A percentile compares a stretch with the other conserved stretches of the same genome.
Evolutionary conservation across 2,113 vertebrate species (phyloP).

Genomic region (Aphyosemion australe): DNA sequence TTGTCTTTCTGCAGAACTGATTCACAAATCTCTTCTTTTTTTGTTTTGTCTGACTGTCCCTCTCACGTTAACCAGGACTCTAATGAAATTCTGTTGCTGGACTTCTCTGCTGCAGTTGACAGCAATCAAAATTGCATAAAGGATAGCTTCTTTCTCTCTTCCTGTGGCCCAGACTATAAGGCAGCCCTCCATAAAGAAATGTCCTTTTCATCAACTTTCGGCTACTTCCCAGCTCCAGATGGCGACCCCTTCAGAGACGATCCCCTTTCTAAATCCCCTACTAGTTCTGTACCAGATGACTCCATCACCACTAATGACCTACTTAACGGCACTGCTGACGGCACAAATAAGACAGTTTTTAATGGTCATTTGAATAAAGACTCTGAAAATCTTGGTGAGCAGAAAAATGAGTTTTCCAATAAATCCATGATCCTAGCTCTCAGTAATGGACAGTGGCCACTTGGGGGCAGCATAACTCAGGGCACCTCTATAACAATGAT

Average conservation of each 20-base stretch:
- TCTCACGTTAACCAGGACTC: constrained; percentile 86
- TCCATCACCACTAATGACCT: constrained; percentile 72
- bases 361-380: constrained; percentile 79
- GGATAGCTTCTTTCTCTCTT: constrained; percentile 84
- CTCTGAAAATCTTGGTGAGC: constrained; percentile 79
- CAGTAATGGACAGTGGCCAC: constrained; percentile 80
- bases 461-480: constrained; percentile 69
- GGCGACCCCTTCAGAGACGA: constrained; percentile 92
- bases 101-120: constrained; percentile 93
- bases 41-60: constrained; percentile 67
- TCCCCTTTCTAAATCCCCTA: constrained; percentile 80
- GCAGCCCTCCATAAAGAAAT: constrained; percentile 82
- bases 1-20: constrained; percentile 48
- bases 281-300: constrained; percentile 69
- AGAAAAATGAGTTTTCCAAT: constrained; percentile 86
- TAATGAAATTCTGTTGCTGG: constrained; percentile 96
- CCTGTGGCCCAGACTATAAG: constrained; percentile 78
- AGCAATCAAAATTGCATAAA: constrained; percentile 90
- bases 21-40: constrained; percentile 42
- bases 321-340: constrained; percentile 64
- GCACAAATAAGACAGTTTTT: constrained; percentile 56
- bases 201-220: constrained; percentile 84
- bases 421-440: constrained; percentile 83
- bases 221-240: constrained; percentile 90
- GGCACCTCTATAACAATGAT: constrained; percentile 77